Conservation (phyloP, 2,113 vertebrate species). For the Podarcis cretensis region DNA sequence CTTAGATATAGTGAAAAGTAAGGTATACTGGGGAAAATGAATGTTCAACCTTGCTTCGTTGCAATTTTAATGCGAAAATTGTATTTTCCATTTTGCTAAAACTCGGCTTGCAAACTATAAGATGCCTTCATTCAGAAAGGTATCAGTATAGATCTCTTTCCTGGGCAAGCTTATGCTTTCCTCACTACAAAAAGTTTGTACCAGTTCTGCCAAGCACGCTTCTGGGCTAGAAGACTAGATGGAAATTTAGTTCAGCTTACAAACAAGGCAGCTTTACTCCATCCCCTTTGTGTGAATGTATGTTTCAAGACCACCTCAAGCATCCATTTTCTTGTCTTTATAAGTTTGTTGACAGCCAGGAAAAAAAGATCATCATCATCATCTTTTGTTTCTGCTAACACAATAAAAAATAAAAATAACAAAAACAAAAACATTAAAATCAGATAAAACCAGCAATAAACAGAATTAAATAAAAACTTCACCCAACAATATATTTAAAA, state of each 20-base stretch:
- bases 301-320: background rate
- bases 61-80: background rate
- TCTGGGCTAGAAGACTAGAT: background rate
- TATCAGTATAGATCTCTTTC: background rate
- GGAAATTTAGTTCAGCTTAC: background rate
- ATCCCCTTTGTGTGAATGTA: background rate
- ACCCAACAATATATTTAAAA: no score
- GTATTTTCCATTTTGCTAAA: background rate
- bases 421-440: no score
- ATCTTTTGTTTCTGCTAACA: no score
- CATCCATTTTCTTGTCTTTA: background rate
- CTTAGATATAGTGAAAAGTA: slow-evolving; percentile 6
- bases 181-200: background rate
- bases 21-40: background rate
- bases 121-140: background rate
- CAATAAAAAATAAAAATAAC: no score
- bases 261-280: background rate
- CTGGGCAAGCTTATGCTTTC: background rate
- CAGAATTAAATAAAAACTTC: no score
- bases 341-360: background rate
- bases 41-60: background rate
- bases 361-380: background rate
- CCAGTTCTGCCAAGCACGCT: background rate
- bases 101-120: background rate
- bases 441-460: no score